Base-by-base conservation (phyloP, 2,113 vertebrate species). In the Loxodonta africana region DNA sequence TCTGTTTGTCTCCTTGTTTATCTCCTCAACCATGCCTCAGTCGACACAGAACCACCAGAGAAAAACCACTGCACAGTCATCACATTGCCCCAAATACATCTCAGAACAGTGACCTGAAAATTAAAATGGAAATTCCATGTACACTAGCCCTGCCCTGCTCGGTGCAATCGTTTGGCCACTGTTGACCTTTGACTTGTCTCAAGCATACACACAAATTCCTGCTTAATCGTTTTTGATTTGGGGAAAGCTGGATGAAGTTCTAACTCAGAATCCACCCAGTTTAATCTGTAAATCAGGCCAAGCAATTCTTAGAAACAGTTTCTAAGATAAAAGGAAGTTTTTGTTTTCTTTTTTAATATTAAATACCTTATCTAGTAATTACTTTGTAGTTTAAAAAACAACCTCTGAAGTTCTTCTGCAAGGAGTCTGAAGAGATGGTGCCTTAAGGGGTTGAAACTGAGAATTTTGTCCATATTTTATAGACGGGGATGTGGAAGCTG, bases 101-200 rank as follows among this genome's bases (percentile, higher is more conserved):
- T 51, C 46, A 92, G 62, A 76, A 60, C 21, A 76, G 48, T 91
- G 98, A 94, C 94, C 97, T 98, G 95, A 93, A 98, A 86, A 84
- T 53, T 57, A 65, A 83, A 92, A 83, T 96, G 95, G 90, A 96
- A 96, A 97, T 94, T 90, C 33, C 30, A 28, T 65, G 80, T 77
- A 67, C 51, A 0, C 0, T 3, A 28, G 8, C n/a, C 28, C 26
- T 83, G 4, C 26, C 2, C 53, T 37, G 21, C 25, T 87, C 46
- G 82, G 73, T 1, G 25, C 1, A 6, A 57, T 44, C 17, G 57
- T 44, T 26, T n/a, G 8, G 71, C 21, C n/a, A 14, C 12, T 26
- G 62, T 17, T 78, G 21, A 69, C 17, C 25, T n/a, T 3, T 8
- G 4, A 80, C 57, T 71, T 6, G 12, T 41, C n/a, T 69, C 73